phyloP scores from a whole-genome alignment of 1,140 invertebrate species.

The Pseudobourletiella spinata region DNA sequence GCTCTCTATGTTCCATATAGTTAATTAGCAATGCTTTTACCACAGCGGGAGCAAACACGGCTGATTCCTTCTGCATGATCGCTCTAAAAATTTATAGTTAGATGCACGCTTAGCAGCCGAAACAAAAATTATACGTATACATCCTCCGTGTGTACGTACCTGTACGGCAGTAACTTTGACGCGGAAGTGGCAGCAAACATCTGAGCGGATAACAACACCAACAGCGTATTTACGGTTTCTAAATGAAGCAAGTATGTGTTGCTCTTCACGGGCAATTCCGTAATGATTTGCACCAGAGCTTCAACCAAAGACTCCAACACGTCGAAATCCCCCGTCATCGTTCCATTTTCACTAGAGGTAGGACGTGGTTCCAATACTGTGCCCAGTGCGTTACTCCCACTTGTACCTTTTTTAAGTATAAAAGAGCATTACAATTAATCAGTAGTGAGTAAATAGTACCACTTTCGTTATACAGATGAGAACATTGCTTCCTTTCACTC shows the following conservation, averaged over 20 bases:
- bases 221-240: conserved; percentile 76
- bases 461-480: too few relatives aligned
- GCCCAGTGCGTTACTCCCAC: too few relatives aligned
- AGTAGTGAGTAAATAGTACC: too few relatives aligned
- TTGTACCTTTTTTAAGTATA: too few relatives aligned
- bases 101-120: too few relatives aligned
- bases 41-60: conserved; percentile 60
- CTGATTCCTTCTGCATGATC: conserved; percentile 58
- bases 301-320: conserved; percentile 54
- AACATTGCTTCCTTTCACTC: too few relatives aligned
- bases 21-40: conserved; percentile 68
- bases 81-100: conserved; percentile 15
- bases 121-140: background rate
- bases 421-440: too few relatives aligned
- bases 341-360: too few relatives aligned
- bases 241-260: conserved; percentile 79
- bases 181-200: conserved; percentile 64
- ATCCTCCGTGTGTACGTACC: conserved; percentile 39
- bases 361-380: too few relatives aligned
- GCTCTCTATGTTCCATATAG: conserved; percentile 63
- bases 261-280: conserved; percentile 67
- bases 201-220: conserved; percentile 79
- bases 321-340: too few relatives aligned
- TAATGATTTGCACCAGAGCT: conserved; percentile 61
- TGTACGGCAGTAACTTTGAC: conserved; percentile 55